A percentile compares a stretch with the other conserved stretches of the same genome.
These are phyloP conservation scores for Patella ulyssiponensis DNA, from an alignment of 2,888 invertebrate species.

Conservation along the genomic window DNA sequence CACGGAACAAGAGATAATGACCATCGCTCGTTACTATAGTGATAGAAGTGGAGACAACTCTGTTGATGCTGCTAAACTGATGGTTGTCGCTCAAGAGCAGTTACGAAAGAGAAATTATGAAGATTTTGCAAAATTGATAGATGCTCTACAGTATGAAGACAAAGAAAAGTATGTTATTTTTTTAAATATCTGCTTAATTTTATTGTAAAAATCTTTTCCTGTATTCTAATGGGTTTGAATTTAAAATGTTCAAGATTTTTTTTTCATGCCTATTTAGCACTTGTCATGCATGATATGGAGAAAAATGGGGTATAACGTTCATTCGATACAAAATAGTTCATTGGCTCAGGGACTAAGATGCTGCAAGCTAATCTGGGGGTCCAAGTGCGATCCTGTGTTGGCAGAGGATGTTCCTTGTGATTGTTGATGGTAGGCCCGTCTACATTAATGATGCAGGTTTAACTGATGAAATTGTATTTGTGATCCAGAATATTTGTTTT, in stretches of 20 bases:
- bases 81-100: slow-evolving; percentile 67
- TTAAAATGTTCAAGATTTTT: neutral
- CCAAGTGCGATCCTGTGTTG: too few species aligned
- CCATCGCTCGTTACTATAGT: slow-evolving; percentile 61
- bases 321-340: too few species aligned
- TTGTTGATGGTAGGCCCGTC: too few species aligned
- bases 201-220: neutral
- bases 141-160: slow-evolving; percentile 63
- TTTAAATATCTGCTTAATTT: too few species aligned
- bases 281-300: neutral
- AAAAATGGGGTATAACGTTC: neutral
- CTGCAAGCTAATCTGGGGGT: too few species aligned
- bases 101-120: slow-evolving; percentile 70
- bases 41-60: slow-evolving; percentile 50
- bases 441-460: too few species aligned
- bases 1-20: slow-evolving; percentile 67
- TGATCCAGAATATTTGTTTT: too few species aligned
- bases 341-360: too few species aligned
- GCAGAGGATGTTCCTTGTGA: too few species aligned
- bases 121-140: slow-evolving; percentile 61
- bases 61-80: slow-evolving; percentile 55
- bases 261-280: neutral
- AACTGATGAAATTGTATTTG: too few species aligned
- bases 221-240: neutral
- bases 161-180: slow-evolving; percentile 55